Percentiles rank a stretch among this genome's conserved stretches.
Evolutionary conservation across 2,797 vertebrate genomes (phyloP).

Genomic region (Aeoliscus strigatus): DNA sequence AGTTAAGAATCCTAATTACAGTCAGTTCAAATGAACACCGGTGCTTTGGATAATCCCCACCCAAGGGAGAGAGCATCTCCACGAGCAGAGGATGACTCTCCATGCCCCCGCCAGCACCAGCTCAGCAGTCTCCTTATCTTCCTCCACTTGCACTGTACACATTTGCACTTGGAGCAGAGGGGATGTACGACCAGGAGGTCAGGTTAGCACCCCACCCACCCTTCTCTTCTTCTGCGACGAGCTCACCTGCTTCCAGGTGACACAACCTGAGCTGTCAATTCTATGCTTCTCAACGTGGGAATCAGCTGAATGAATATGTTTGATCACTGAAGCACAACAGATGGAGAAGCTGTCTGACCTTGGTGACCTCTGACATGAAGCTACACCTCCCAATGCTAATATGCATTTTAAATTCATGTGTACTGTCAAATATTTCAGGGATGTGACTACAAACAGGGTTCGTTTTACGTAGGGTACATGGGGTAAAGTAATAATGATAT

Average conservation of each 20-base stretch:
- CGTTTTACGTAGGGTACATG: too few species aligned
- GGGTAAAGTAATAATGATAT: too few species aligned
- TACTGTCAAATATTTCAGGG: too few species aligned
- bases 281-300: too few species aligned
- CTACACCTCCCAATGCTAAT: too few species aligned
- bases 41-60: conserved; percentile 75
- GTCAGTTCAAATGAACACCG: conserved; percentile 64
- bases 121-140: conserved; percentile 6
- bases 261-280: conserved; percentile 39
- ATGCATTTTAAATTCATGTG: too few species aligned
- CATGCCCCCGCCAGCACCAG: not conserved
- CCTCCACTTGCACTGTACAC: conserved; percentile 4
- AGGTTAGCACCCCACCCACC: conserved; percentile 3
- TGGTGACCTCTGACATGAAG: conserved; percentile 25
- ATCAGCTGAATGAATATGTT: conserved; percentile 30
- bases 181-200: conserved; percentile 14
- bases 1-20: conserved; percentile 78
- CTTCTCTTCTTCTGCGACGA: conserved; percentile 15
- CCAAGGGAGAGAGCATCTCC: conserved; percentile 67
- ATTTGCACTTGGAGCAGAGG: conserved; percentile 13
- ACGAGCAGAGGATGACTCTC: conserved; percentile 64
- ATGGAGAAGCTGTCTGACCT: conserved; percentile 34
- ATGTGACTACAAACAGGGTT: too few species aligned
- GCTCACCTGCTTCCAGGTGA: conserved; percentile 29
- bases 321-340: conserved; percentile 35